Base-by-base conservation (phyloP, 2,797 vertebrate genomes). In the Nyctibius grandis region DNA sequence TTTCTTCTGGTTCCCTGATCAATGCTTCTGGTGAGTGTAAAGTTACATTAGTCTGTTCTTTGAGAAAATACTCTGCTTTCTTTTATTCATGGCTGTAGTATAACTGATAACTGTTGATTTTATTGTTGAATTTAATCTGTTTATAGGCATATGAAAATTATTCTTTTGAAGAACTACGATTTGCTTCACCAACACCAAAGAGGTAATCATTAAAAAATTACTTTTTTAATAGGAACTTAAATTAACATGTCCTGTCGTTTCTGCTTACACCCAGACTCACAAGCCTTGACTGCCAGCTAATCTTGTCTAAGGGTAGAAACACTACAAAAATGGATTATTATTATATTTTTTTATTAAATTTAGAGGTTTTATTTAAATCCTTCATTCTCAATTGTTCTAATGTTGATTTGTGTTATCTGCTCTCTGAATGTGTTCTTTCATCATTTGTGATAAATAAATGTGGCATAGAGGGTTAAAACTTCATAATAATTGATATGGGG, bases 141-240 rank as follows among this genome's bases (percentile, higher is more conserved):
- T 93, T 85, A 57, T 89, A 99, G 99, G 99, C 98, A 7, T 99
- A 99, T 97, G 99, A 99, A 98, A 99, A 99, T 97, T 99, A 99
- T 74, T 99, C 99, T 18, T 99, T 99, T 98, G 99, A 99, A 97
- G 99, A 99, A 95, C 98, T 99, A 42, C 99, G 99, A 63, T 99
- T 99, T 98, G 99, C 99, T 88, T 99, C 99, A 61, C 99, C 99
- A 59, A 99, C 99, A 85, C 99, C 99, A 80, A 99, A 99, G 97
- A 99, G 99, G 99, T 99, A 98, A 98, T 57, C 11, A 4, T 65
- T 9, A 18, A 91, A 81, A 18, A 56, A 29, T n/a, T 53, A 42
- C 4, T 61, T 44, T n/a, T 63, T 60, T 48, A 26, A 8, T 69
- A 48, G 19, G 5, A 4, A 19, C 34, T 79, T 53, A 64, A 88